phyloP scores from a whole-genome alignment of 2,888 invertebrate genomes.

The Mongoloraphidia duomilia region DNA sequence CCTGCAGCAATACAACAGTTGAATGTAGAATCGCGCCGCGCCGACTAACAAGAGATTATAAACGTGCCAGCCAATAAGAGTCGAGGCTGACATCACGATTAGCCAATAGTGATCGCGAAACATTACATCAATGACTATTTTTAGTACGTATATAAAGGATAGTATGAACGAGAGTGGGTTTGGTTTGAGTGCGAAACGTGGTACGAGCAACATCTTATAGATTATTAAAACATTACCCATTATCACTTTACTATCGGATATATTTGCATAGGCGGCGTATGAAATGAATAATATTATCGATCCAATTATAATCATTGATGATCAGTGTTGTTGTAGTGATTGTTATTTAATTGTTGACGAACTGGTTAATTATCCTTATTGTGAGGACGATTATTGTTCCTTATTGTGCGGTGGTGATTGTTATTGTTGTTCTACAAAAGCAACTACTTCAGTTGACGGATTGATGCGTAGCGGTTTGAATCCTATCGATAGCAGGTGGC shows the following conservation, averaged over 20 bases:
- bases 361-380: background rate
- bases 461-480: slow-evolving; percentile 19
- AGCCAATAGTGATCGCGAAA: slow-evolving; percentile 18
- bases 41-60: too few relatives aligned
- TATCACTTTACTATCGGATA: too few relatives aligned
- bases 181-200: slow-evolving; percentile 28
- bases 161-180: slow-evolving; percentile 24
- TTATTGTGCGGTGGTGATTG: background rate
- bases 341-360: background rate
- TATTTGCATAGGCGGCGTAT: background rate
- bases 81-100: slow-evolving; percentile 21
- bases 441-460: too few relatives aligned
- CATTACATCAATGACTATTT: slow-evolving; percentile 28
- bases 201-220: slow-evolving; percentile 20
- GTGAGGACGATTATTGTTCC: slow-evolving; percentile 1
- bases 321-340: background rate
- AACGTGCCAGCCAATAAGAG: slow-evolving; percentile 20
- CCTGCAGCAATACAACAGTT: too few relatives aligned
- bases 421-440: background rate
- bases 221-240: too few relatives aligned
- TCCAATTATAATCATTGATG: background rate
- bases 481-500: slow-evolving; percentile 26
- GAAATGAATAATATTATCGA: background rate
- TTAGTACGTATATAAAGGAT: slow-evolving; percentile 26
- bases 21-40: too few relatives aligned